Base-by-base conservation (phyloP, 2,888 invertebrate genomes). In the Protonemura montana region DNA sequence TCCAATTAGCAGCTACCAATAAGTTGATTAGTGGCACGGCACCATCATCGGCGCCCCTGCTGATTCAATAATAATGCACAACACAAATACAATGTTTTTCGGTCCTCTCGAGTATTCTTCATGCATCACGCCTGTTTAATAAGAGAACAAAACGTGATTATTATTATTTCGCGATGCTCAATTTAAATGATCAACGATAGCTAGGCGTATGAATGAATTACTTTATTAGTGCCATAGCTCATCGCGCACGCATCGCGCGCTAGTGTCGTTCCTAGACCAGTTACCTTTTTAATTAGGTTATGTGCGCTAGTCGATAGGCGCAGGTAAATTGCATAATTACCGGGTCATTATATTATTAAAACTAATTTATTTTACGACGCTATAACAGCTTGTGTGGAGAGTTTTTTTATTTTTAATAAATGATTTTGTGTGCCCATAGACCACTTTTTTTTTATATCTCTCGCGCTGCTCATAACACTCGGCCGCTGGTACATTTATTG, bases 91-190 rank as follows among this genome's bases (percentile, higher is more conserved):
- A 81, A 81, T 81, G 81, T 28, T 29, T 81, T 81, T 81, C n/a
- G 28, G 28, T 81, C 28, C 29, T 30, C 81, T 30, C 81, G 29
- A 29, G 28, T 7, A 30, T n/a, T 81, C 81, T 78, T 26, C n/a
- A 82, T 83, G 41, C 35, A 83, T 83, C 41, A 41, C 42, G 82
- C 82, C 10, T 21, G 42, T 83, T 83, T 26, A 83, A 83, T 42
- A 81, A 81, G 21, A 30, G 81, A 81, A 81, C 81, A 29, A 81
- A 59, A 81, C 81, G 81, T 29, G 30, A 42, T 83, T 42, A 83
- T 83, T 42, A 83, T 35, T 42, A 83, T 83, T 83, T 83, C 82
- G 30, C 82, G 82, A 83, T 83, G 42, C 42, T 41, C 42, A 42
- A 83, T 83, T 83, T 83, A 41, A 42, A 83, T 83, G 82, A 83